Evolutionary conservation across 1,140 invertebrate species (phyloP).

Genomic region (Diprion similis): DNA sequence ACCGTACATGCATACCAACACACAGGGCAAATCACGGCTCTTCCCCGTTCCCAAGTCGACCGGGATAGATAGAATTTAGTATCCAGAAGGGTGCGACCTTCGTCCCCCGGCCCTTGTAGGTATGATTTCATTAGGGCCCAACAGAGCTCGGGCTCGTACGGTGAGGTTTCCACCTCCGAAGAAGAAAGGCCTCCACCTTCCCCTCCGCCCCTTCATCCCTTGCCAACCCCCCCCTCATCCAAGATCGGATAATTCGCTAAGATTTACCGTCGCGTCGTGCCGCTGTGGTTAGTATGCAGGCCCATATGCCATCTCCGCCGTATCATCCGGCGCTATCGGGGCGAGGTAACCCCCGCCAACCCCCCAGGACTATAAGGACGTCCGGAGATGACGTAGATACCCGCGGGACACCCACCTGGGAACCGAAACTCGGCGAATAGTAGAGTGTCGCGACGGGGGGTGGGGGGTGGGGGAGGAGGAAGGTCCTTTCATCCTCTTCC

Average conservation of each 20-base stretch:
- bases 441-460: no score
- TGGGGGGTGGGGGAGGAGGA: background rate
- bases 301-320: slow-evolving; percentile 22
- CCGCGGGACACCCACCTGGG: background rate
- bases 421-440: background rate
- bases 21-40: no score
- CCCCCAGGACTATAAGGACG: background rate
- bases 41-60: no score
- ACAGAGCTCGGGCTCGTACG: background rate
- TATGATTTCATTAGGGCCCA: slow-evolving; percentile 1
- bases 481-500: background rate
- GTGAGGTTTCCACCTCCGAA: no score
- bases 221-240: background rate
- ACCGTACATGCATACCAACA: no score
- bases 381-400: slow-evolving; percentile 4
- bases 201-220: background rate
- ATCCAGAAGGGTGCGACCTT: background rate
- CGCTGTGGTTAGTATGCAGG: slow-evolving; percentile 36
- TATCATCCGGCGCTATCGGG: slow-evolving; percentile 1
- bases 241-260: slow-evolving; percentile 33
- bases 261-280: slow-evolving; percentile 35
- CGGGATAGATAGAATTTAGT: no score
- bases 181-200: background rate
- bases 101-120: background rate
- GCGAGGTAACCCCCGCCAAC: slow-evolving; percentile 18